Conservation (phyloP, 2,797 vertebrate genomes). For the Erpetoichthys calabaricus region DNA sequence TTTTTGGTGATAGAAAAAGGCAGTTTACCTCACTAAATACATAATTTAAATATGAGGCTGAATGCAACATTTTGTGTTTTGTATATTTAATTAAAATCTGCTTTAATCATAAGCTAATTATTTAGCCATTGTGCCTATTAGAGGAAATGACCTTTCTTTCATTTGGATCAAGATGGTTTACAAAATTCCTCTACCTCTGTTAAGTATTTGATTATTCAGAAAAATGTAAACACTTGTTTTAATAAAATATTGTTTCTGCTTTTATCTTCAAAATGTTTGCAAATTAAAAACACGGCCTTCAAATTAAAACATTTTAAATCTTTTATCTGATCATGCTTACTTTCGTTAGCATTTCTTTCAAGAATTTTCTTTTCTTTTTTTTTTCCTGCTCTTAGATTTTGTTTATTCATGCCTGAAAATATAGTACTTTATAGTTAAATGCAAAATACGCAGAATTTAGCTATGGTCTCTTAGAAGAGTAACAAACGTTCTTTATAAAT, state of each 20-base stretch:
- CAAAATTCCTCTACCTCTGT: constrained; percentile 37
- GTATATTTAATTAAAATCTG: constrained; percentile 55
- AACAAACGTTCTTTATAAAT: too few species aligned
- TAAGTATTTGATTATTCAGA: constrained; percentile 33
- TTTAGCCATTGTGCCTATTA: constrained; percentile 58
- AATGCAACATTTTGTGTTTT: constrained; percentile 51
- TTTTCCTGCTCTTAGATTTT: too few species aligned
- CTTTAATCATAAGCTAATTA: constrained; percentile 57
- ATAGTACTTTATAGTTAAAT: too few species aligned
- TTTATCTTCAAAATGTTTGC: constrained; percentile 27
- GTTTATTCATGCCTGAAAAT: too few species aligned
- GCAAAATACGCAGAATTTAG: too few species aligned
- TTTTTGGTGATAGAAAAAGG: constrained; percentile 29
- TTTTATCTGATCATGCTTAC: constrained; percentile 28
- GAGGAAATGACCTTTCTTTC: constrained; percentile 45
- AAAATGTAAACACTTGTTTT: constrained; percentile 19
- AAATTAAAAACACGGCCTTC: constrained; percentile 26
- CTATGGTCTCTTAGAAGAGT: too few species aligned
- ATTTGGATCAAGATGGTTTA: constrained; percentile 48
- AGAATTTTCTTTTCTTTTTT: too few species aligned
- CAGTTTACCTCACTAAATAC: constrained; percentile 47
- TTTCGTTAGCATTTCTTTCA: constrained; percentile 16
- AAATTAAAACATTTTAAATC: constrained; percentile 23
- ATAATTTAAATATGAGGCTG: constrained; percentile 48
- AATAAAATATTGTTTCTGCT: constrained; percentile 23